phyloP scores from a whole-genome alignment of 2,113 vertebrate species.

The Prunella himalayana region DNA sequence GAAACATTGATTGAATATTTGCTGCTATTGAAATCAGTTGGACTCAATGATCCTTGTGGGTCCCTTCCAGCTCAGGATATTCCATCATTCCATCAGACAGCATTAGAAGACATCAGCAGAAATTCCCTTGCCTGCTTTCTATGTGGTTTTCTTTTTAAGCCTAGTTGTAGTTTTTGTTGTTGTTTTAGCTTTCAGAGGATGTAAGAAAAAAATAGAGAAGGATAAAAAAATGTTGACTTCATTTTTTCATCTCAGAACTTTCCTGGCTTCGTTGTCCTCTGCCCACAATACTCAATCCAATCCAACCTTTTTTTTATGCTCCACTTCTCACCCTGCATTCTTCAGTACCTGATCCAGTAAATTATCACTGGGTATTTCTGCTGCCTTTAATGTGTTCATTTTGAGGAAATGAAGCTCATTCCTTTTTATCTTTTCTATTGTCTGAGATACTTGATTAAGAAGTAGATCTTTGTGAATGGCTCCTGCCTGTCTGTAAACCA shows the following conservation, averaged over 20 bases:
- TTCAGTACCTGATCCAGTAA: neutral
- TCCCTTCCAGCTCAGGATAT: neutral
- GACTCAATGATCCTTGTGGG: neutral
- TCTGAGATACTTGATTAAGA: neutral
- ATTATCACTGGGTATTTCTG: neutral
- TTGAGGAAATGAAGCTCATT: neutral
- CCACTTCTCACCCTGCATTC: neutral
- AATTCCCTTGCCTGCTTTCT: neutral
- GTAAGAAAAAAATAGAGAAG: neutral
- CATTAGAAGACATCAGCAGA: neutral
- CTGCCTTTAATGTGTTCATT: neutral
- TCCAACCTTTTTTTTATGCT: neutral
- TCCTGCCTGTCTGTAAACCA: neutral
- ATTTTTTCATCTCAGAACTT: neutral
- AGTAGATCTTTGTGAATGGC: neutral
- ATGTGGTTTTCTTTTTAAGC: neutral
- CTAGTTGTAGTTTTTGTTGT: neutral
- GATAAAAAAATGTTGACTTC: neutral
- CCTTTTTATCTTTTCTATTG: neutral
- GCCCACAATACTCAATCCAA: neutral
- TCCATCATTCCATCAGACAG: neutral
- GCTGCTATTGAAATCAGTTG: neutral
- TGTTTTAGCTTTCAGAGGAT: neutral
- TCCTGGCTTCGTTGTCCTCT: neutral
- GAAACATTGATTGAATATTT: neutral